A percentile compares a stretch with the other conserved stretches of the same genome.
phyloP scores from a whole-genome alignment of 2,888 invertebrate species.

The Periphyllus acericola region DNA sequence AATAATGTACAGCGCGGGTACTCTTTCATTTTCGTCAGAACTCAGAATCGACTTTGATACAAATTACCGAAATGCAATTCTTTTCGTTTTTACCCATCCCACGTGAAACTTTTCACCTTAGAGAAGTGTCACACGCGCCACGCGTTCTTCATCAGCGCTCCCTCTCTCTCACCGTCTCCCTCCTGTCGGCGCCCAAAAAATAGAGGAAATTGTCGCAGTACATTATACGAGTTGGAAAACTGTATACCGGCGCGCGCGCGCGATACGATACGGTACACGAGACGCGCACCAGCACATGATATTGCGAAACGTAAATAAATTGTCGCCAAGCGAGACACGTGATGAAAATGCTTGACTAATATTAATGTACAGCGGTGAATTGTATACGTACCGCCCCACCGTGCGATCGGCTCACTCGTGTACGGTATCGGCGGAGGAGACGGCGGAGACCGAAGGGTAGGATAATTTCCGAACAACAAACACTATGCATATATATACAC shows the following conservation, averaged over 20 bases:
- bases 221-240: constrained; percentile 28
- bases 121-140: too few species aligned
- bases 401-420: not conserved
- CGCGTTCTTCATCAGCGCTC: too few species aligned
- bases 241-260: not conserved
- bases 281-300: not conserved
- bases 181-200: not conserved
- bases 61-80: too few species aligned
- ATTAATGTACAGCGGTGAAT: not conserved
- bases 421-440: too few species aligned
- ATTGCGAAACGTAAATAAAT: constrained; percentile 49
- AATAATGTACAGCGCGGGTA: too few species aligned
- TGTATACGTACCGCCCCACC: not conserved
- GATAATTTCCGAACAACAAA: not conserved
- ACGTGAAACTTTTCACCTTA: not conserved
- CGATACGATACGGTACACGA: not conserved
- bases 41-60: too few species aligned
- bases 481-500: not conserved
- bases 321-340: constrained; percentile 37
- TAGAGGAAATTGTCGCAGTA: too few species aligned
- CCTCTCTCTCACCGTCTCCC: not conserved
- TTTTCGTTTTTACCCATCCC: not conserved
- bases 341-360: constrained; percentile 50
- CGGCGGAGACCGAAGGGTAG: too few species aligned
- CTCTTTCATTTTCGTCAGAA: too few species aligned